phyloP scores from a whole-genome alignment of 1,140 invertebrate species.

The Drosophila watanabei region DNA sequence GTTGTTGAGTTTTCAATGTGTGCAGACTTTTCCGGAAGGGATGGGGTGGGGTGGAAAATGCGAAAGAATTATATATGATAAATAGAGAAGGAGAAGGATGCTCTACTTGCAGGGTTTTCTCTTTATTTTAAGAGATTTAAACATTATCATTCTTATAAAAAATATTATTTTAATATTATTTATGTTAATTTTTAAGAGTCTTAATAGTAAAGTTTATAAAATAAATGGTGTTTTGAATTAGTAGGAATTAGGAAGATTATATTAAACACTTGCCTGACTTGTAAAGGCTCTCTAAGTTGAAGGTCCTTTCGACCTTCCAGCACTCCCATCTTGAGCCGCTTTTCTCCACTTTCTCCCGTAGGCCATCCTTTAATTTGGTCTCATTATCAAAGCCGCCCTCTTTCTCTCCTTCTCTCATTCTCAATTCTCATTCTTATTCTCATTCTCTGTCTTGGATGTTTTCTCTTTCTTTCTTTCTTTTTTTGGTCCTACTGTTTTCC shows the following conservation, averaged over 20 bases:
- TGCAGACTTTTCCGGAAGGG: not conserved
- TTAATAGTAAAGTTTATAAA: too few relatives aligned
- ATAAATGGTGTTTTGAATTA: too few relatives aligned
- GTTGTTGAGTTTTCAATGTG: constrained; percentile 2
- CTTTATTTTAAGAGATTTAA: not conserved
- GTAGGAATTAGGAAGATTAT: not conserved
- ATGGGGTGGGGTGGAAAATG: not conserved
- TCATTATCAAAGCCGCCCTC: constrained; percentile 60
- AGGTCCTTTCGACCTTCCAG: not conserved
- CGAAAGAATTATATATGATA: not conserved
- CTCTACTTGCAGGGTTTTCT: not conserved
- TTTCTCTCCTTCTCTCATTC: constrained; percentile 6
- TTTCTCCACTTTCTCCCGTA: constrained; percentile 31
- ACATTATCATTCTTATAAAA: not conserved
- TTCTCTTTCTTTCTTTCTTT: constrained; percentile 1
- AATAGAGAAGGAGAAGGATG: not conserved
- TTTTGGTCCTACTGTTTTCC: constrained; percentile 26
- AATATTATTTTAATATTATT: not conserved
- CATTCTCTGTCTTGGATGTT: constrained; percentile 20
- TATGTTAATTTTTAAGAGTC: not conserved
- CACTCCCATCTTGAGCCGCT: not conserved
- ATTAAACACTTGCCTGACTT: not conserved
- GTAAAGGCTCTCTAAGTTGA: not conserved
- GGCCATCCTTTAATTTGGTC: constrained; percentile 59
- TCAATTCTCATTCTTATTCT: constrained; percentile 1